phyloP scores from a whole-genome alignment of 2,113 vertebrate genomes.

The Leucoraja erinaceus region DNA sequence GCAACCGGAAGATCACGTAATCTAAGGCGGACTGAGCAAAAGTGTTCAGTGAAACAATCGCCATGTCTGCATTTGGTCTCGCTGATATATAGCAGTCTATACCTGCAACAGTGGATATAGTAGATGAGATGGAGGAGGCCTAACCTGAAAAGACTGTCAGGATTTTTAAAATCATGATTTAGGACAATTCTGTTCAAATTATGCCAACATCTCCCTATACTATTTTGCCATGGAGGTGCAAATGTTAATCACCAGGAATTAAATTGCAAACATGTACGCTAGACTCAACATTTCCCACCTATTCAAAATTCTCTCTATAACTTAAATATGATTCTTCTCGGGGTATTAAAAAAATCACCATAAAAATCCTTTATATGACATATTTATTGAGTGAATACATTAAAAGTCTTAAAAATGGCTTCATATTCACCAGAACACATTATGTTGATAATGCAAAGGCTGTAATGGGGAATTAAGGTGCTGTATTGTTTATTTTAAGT shows the following conservation, averaged over 20 bases:
- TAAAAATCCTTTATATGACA: slow-evolving; percentile 71
- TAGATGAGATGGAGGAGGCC: too few relatives aligned
- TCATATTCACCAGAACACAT: neutral
- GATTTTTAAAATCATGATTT: too few relatives aligned
- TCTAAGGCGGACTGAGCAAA: too few relatives aligned
- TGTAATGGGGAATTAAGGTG: slow-evolving; percentile 5
- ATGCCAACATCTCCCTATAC: neutral
- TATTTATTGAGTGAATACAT: slow-evolving; percentile 73
- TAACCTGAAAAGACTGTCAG: too few relatives aligned
- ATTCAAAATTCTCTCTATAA: neutral
- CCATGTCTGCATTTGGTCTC: too few relatives aligned
- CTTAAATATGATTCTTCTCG: neutral
- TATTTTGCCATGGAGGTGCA: neutral
- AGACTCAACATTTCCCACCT: neutral
- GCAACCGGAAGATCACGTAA: too few relatives aligned
- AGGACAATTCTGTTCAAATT: neutral
- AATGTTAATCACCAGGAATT: neutral
- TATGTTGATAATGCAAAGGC: neutral
- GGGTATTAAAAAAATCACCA: slow-evolving; percentile 60
- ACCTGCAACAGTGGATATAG: too few relatives aligned
- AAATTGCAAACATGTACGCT: neutral
- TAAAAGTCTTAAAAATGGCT: slow-evolving; percentile 62
- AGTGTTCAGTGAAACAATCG: too few relatives aligned
- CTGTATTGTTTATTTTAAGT: neutral
- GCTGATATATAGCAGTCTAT: too few relatives aligned